Evolutionary conservation across 2,797 vertebrate species (phyloP).

Genomic region (Limnodromus scolopaceus): DNA sequence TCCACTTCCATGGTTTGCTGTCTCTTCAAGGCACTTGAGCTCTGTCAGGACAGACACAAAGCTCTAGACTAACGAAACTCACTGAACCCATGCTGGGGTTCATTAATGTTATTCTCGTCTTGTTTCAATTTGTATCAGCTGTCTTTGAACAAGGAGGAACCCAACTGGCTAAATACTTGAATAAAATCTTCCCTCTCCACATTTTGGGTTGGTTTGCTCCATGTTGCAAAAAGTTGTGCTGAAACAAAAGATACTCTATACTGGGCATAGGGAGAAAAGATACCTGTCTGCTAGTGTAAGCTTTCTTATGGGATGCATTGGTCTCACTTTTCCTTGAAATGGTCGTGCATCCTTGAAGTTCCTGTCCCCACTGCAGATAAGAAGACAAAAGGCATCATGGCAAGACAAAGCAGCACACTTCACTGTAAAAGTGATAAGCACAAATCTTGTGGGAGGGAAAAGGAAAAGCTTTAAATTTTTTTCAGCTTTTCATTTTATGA

Average conservation of each 20-base stretch:
- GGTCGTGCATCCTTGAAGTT: not conserved
- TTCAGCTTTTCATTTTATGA: not conserved
- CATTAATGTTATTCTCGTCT: not conserved
- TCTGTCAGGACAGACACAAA: not conserved
- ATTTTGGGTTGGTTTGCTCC: accelerated
- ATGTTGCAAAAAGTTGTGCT: not conserved
- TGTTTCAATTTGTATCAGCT: not conserved
- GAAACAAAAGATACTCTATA: not conserved
- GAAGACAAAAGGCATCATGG: not conserved
- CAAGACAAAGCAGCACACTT: not conserved
- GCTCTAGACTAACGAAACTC: not conserved
- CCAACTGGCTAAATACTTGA: not conserved
- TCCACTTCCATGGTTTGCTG: not conserved
- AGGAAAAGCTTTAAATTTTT: not conserved
- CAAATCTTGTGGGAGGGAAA: not conserved
- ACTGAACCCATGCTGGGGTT: not conserved
- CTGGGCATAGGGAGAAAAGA: not conserved
- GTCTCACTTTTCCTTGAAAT: not conserved
- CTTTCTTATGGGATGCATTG: not conserved
- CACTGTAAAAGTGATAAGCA: not conserved
- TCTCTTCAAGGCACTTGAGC: conserved; percentile 3
- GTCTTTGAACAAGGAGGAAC: not conserved
- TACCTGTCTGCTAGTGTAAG: not conserved
- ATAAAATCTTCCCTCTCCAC: not conserved
- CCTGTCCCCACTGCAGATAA: accelerated